These are phyloP conservation scores for Alca torda DNA, from an alignment of 2,797 vertebrate species.

Conservation along the genomic window DNA sequence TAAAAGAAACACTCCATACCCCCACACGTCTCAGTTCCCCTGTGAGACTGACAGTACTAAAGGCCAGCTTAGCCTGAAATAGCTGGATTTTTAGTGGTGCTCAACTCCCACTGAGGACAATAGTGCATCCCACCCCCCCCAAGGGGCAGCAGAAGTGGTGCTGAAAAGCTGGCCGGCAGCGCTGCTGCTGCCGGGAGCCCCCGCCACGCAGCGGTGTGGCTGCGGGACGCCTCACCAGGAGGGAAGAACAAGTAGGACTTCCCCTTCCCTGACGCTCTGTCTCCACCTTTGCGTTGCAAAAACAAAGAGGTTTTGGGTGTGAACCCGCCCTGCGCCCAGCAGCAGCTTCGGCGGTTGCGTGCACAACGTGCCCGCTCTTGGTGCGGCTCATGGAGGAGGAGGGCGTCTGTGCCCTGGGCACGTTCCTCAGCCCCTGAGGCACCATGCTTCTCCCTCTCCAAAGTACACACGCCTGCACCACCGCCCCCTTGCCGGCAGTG, in stretches of 20 bases:
- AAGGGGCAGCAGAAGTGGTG: not conserved
- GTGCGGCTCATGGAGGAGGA: constrained; percentile 53
- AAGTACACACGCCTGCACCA: not conserved
- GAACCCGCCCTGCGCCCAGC: constrained; percentile 19
- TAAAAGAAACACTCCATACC: not conserved
- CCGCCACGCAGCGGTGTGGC: not conserved
- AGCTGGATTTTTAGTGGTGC: not conserved
- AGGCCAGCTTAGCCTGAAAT: not conserved
- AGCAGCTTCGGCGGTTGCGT: constrained; percentile 19
- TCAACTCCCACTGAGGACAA: not conserved
- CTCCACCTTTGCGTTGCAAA: constrained; percentile 62
- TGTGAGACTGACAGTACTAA: not conserved
- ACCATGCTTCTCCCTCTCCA: constrained; percentile 34
- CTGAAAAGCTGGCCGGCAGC: not conserved
- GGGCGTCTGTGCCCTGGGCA: not conserved
- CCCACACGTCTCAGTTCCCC: not conserved
- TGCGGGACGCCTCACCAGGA: not conserved
- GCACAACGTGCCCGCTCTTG: constrained; percentile 45
- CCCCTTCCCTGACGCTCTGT: not conserved
- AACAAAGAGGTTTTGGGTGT: constrained; percentile 41
- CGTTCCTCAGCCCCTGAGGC: not conserved
- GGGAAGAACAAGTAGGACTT: constrained; percentile 32
- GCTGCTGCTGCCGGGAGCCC: not conserved
- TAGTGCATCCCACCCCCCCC: not conserved
- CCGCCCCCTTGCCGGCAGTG: not conserved